Evolutionary conservation across 2,797 vertebrate genomes (phyloP).

Genomic region (Novumbra hubbsi): DNA sequence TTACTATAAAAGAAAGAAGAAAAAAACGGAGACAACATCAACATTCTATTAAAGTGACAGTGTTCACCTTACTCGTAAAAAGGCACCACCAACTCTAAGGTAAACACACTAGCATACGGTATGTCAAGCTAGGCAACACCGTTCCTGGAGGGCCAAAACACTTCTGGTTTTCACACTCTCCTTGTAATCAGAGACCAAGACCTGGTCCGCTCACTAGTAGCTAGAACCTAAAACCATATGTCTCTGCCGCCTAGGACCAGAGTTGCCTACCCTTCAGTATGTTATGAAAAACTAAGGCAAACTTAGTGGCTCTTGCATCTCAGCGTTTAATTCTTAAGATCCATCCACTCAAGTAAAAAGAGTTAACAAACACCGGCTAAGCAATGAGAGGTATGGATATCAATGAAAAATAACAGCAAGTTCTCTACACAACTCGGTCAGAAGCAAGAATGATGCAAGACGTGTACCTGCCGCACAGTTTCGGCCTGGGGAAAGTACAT

Average conservation of each 20-base stretch:
- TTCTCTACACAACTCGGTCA: conserved; percentile 43
- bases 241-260: neutral
- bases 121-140: too few species aligned
- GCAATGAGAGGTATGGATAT: conserved; percentile 41
- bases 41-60: neutral
- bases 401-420: conserved; percentile 49
- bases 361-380: conserved; percentile 61
- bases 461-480: conserved; percentile 49
- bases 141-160: too few species aligned
- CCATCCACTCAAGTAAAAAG: conserved; percentile 49
- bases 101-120: neutral
- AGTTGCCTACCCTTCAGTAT: conserved; percentile 6
- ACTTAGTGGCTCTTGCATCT: conserved; percentile 54
- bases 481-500: conserved; percentile 34
- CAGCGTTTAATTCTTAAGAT: conserved; percentile 61
- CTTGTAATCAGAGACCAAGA: too few species aligned
- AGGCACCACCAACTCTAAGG: neutral
- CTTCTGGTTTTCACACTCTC: too few species aligned
- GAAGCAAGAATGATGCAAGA: conserved; percentile 51
- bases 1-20: neutral
- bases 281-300: conserved; percentile 40
- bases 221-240: neutral
- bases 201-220: too few species aligned
- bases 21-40: neutral
- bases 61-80: neutral